Evolutionary conservation across 2,888 invertebrate genomes (phyloP).

Genomic region (Chydorus sphaericus): DNA sequence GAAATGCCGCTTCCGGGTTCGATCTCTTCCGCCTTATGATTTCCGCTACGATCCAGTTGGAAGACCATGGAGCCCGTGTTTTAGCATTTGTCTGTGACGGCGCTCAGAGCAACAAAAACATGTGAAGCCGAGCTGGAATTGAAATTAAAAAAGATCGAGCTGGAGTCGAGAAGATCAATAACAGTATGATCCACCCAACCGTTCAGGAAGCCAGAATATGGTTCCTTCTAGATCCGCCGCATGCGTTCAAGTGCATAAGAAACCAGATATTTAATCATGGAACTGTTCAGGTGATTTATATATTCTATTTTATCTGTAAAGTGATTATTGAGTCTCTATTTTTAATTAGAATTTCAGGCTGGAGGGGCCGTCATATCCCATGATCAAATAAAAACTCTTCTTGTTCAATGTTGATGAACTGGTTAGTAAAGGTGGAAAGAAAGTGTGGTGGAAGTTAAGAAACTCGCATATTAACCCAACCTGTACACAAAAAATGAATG

Average conservation of each 20-base stretch:
- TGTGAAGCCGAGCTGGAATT: background rate
- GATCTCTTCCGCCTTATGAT: background rate
- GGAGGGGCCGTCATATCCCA: background rate
- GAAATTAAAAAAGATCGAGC: background rate
- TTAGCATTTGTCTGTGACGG: background rate
- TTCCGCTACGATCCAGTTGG: background rate
- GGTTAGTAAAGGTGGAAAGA: background rate
- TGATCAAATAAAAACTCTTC: background rate
- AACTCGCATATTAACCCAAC: background rate
- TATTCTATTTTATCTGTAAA: background rate
- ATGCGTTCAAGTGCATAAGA: background rate
- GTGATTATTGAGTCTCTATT: background rate
- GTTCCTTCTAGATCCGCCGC: background rate
- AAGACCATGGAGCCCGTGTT: background rate
- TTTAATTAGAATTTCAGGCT: no score
- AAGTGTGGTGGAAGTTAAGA: background rate
- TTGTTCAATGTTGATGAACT: background rate
- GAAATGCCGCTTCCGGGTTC: background rate
- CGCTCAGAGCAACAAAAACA: background rate
- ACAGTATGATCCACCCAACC: background rate
- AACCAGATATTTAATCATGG: background rate
- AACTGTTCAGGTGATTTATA: background rate
- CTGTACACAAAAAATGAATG: conserved; percentile 3
- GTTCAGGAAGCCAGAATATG: background rate
- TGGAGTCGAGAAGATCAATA: background rate